Evolutionary conservation across 2,888 invertebrate species (phyloP), one percentile per base, ranked within the genome.

Genomic region (Subacronicta megacephala): DNA sequence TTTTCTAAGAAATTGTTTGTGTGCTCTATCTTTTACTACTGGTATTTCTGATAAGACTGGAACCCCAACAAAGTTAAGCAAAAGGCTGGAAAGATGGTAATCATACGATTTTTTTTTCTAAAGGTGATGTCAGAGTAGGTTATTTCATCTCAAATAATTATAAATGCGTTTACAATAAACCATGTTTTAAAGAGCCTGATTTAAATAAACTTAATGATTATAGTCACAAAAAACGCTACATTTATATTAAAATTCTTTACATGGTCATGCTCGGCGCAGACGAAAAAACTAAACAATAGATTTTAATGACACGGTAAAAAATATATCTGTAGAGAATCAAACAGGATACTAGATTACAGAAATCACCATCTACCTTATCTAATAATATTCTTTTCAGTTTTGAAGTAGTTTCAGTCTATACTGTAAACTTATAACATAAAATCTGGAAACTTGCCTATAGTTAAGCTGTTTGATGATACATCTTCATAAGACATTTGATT

Each of bases 281-380:
- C 17, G 16, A 37, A 68, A 46, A 60, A 67, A 44, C 43, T 12
- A 6, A 62, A 54, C 68, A 62, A 68, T 49, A 68, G 26, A 33
- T 29, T 44, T 40, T 40, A 33, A 67, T 44, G 16, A 16, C 9
- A 5, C 7, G 23, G 5, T 17, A n/a, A 47, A 43, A 40, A 38
- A 40, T 23, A 1, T 35, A 20, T 2, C 6, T 35, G 23, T 20
- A 12, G 18, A 26, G 7, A 45, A 20, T 16, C 0, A 26, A 26
- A 26, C 26, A 26, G 26, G 10, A 26, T 26, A 26, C 26, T 26
- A 26, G 9, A 26, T 26, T 23, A 1, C 7, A 26, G 26, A 26
- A 0, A 10, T 26, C 10, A 10, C 9, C 10, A 26, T 26, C 7
- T 23, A 9, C 20, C 23, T 23, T 0, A 23, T 7, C 23, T 23